phyloP scores from a whole-genome alignment of 2,797 vertebrate genomes.

The Lagorchestes hirsutus region DNA sequence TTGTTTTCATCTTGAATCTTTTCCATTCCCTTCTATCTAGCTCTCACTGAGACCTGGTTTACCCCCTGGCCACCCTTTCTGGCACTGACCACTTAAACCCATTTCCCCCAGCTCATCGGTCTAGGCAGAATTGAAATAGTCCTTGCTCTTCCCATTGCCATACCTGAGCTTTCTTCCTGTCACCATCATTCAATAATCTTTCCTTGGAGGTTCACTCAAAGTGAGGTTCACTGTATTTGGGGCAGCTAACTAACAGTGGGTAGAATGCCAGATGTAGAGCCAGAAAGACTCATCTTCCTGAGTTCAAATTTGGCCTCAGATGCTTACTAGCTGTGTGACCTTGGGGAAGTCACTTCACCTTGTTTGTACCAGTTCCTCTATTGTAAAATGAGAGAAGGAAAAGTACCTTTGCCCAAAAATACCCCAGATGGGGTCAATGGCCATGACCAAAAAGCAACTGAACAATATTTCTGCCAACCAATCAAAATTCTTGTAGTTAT shows the following conservation, averaged over 20 bases:
- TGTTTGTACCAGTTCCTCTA: neutral
- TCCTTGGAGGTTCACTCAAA: neutral
- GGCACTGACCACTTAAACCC: neutral
- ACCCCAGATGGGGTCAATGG: too few relatives aligned
- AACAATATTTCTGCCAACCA: too few relatives aligned
- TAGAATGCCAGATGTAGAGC: neutral
- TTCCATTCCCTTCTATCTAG: neutral
- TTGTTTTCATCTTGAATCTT: neutral
- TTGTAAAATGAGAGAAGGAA: too few relatives aligned
- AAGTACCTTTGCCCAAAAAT: too few relatives aligned
- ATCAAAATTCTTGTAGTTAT: too few relatives aligned
- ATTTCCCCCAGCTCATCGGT: neutral
- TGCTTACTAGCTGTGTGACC: neutral
- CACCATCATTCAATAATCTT: neutral
- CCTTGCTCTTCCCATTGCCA: neutral
- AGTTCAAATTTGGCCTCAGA: neutral
- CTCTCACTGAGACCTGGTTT: neutral
- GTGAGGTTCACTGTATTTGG: neutral
- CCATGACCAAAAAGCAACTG: too few relatives aligned
- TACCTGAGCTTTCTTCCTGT: neutral
- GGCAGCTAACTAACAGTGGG: neutral
- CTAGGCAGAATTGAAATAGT: neutral
- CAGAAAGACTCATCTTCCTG: neutral
- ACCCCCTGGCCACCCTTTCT: neutral
- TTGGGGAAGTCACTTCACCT: neutral